Evolutionary conservation across 2,113 vertebrate genomes (phyloP).

Genomic region (Siniperca knerii): DNA sequence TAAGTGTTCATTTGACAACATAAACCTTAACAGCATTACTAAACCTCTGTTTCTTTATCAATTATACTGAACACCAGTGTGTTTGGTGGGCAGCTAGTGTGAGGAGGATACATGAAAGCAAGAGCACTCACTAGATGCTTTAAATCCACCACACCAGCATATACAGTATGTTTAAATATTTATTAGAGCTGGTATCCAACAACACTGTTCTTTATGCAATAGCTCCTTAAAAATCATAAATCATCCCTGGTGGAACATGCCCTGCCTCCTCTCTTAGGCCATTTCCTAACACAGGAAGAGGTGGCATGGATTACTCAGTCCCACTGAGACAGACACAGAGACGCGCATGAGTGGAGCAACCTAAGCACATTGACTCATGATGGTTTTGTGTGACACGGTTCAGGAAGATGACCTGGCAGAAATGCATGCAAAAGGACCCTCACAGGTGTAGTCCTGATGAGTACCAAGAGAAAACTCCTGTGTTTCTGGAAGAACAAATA

Average conservation of each 20-base stretch:
- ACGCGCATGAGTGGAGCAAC: slow-evolving; percentile 30
- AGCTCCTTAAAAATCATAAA: slow-evolving; percentile 49
- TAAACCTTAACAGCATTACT: background rate
- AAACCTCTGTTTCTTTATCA: slow-evolving; percentile 2
- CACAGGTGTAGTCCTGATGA: slow-evolving; percentile 14
- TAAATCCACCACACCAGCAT: slow-evolving; percentile 32
- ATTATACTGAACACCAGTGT: background rate
- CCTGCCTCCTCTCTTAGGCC: slow-evolving; percentile 43
- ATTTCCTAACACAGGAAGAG: slow-evolving; percentile 72
- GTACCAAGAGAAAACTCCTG: background rate
- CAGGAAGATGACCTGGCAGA: slow-evolving; percentile 6
- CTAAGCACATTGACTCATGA: slow-evolving; percentile 52
- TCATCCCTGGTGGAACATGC: slow-evolving; percentile 60
- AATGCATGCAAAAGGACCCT: slow-evolving; percentile 7
- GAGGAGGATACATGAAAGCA: slow-evolving; percentile 11
- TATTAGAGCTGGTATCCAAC: slow-evolving; percentile 39
- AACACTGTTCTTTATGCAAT: slow-evolving; percentile 37
- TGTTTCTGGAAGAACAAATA: background rate
- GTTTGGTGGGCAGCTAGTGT: background rate
- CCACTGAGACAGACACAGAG: slow-evolving; percentile 57
- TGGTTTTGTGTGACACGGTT: slow-evolving; percentile 31
- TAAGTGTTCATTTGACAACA: slow-evolving; percentile 39
- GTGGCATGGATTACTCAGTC: slow-evolving; percentile 71
- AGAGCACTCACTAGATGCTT: slow-evolving; percentile 23
- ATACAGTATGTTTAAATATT: slow-evolving; percentile 28